These are phyloP conservation scores for Tyrophagus putrescentiae DNA, from an alignment of 1,140 invertebrate genomes.

Conservation along the genomic window DNA sequence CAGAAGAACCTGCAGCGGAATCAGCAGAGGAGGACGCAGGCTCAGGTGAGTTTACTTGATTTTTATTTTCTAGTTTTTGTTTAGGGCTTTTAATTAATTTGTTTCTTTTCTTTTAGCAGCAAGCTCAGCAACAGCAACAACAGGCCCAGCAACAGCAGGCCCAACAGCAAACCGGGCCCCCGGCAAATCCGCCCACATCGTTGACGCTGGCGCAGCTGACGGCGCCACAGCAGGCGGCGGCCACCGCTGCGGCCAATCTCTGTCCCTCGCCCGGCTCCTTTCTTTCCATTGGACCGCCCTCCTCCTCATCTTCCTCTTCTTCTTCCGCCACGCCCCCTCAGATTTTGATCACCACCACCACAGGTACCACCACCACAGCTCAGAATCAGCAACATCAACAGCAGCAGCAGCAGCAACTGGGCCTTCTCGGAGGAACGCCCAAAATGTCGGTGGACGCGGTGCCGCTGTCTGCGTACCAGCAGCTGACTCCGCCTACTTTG, in stretches of 20 bases:
- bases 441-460: too few relatives aligned
- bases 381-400: background rate
- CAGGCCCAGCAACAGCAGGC: background rate
- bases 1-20: background rate
- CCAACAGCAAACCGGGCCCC: background rate
- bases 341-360: background rate
- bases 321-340: too few relatives aligned
- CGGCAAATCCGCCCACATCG: background rate
- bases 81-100: background rate
- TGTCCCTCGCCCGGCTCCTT: too few relatives aligned
- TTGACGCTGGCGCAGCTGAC: background rate
- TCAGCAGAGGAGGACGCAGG: background rate
- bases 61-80: too few relatives aligned
- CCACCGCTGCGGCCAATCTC: too few relatives aligned
- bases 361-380: background rate
- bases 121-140: background rate
- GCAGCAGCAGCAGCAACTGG: background rate
- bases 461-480: too few relatives aligned
- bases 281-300: too few relatives aligned
- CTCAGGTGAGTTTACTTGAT: background rate
- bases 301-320: too few relatives aligned
- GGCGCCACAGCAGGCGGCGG: background rate
- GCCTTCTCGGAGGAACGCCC: too few relatives aligned
- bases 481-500: too few relatives aligned
- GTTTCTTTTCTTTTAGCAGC: background rate